A percentile compares a stretch with the other conserved stretches of the same genome.
These are phyloP conservation scores for Brachyptera putata DNA, from an alignment of 2,888 invertebrate species.

Conservation along the genomic window DNA sequence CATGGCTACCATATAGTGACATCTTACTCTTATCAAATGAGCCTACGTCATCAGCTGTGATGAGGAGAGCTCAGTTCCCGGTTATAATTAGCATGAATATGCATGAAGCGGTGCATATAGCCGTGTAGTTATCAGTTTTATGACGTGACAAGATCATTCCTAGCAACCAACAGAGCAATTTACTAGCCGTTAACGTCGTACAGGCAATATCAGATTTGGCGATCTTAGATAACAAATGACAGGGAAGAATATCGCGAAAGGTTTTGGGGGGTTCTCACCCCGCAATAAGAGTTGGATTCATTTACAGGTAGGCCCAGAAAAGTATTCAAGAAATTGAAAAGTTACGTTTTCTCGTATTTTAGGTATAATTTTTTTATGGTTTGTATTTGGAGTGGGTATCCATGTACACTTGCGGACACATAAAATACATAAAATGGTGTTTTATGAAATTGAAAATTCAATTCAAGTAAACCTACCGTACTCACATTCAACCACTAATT, in stretches of 20 bases:
- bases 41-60: background rate
- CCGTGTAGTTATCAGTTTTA: background rate
- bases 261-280: slow-evolving; percentile 9
- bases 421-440: no score
- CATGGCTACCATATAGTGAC: no score
- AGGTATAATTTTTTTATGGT: no score
- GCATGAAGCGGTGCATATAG: background rate
- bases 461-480: no score
- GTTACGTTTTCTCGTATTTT: background rate
- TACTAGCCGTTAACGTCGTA: background rate
- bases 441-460: no score
- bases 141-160: background rate
- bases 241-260: background rate
- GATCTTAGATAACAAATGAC: background rate
- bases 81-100: no score
- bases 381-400: no score
- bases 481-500: no score
- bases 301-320: background rate
- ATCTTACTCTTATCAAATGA: no score
- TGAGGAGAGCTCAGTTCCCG: no score
- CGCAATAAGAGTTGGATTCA: slow-evolving; percentile 5
- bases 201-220: background rate
- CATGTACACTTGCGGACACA: no score
- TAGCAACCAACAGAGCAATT: slow-evolving; percentile 5
- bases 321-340: background rate